Evolutionary conservation across 2,797 vertebrate genomes (phyloP), one percentile per base, ranked within the genome.

Genomic region (Chaenodraco wilsoni): DNA sequence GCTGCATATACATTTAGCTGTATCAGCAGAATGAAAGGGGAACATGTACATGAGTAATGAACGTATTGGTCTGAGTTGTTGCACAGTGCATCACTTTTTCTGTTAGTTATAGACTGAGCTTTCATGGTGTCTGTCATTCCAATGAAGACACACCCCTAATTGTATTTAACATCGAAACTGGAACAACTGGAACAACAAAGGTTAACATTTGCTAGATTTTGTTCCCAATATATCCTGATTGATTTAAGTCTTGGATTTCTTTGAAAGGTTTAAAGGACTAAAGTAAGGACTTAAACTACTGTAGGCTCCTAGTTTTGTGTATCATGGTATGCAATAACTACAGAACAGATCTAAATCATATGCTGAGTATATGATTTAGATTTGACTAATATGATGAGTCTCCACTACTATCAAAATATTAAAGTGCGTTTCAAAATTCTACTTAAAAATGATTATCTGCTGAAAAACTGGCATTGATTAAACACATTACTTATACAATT

Each of bases 11-110:
- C 21, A 43, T 52, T 46, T 40, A 54, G 55, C 51, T 33, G 17
- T 5, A 5, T 58, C 65, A 72, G 60, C 46, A 57, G 21, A 17
- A 46, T 5, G 10, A 49, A 50, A 10, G 41, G 11, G 14, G 3
- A 51, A 41, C 56, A 58, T 7, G 16, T 60, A 40, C 44, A 54
- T 19, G 10, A 21, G 57, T 41, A 31, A 62, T 66, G 9, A 52
- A 27, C 17, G 31, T 46, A 49, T 68, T 68, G 46, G 50, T 43
- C 17, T 11, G 11, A 65, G 41, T 44, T 59, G 23, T 16, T 70
- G 41, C 56, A 62, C 41, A 51, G 50, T 48, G 65, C 41, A 62
- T 71, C 43, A 31, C 41, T 54, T 72, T 43, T 33, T 56, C 21
- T 8, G 56, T 44, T 11, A 67, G 46, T n/a, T 55, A 65, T n/a